phyloP scores from a whole-genome alignment of 2,888 invertebrate genomes.

The Iselma pallidipennis region DNA sequence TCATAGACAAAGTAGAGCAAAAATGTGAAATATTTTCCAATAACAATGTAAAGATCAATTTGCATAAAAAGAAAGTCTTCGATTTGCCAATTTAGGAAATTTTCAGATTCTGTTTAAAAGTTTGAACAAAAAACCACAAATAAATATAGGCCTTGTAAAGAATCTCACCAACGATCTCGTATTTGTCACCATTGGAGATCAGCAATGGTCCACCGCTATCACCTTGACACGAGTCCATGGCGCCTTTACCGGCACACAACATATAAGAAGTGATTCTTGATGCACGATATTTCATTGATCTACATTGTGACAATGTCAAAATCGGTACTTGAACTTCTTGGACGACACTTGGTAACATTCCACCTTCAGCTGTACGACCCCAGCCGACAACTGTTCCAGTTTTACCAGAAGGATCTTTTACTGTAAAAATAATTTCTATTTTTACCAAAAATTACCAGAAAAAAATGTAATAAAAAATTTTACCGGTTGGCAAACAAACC shows the following conservation, averaged over 20 bases:
- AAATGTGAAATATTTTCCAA: constrained; percentile 4
- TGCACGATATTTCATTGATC: constrained; percentile 82
- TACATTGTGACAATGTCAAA: constrained; percentile 75
- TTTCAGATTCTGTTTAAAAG: too few species aligned
- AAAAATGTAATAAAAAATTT: constrained; percentile 24
- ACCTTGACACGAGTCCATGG: constrained; percentile 86
- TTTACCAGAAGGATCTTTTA: constrained; percentile 70
- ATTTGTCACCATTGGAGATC: constrained; percentile 74
- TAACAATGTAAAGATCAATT: background rate
- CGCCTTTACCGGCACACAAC: constrained; percentile 82
- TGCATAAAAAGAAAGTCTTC: background rate
- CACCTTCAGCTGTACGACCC: constrained; percentile 84
- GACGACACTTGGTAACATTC: constrained; percentile 75
- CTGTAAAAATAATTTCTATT: constrained; percentile 46
- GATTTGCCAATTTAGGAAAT: too few species aligned
- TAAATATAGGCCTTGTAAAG: background rate
- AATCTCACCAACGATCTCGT: constrained; percentile 75
- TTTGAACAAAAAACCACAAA: background rate
- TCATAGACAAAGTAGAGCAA: background rate
- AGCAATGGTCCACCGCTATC: constrained; percentile 86
- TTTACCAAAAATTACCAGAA: background rate
- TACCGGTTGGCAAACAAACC: constrained; percentile 76
- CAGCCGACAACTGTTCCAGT: constrained; percentile 82
- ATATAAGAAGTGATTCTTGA: constrained; percentile 81
- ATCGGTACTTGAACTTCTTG: constrained; percentile 87